Conservation (phyloP, 2,113 vertebrate species). For the Phalacrocorax brasilianus region DNA sequence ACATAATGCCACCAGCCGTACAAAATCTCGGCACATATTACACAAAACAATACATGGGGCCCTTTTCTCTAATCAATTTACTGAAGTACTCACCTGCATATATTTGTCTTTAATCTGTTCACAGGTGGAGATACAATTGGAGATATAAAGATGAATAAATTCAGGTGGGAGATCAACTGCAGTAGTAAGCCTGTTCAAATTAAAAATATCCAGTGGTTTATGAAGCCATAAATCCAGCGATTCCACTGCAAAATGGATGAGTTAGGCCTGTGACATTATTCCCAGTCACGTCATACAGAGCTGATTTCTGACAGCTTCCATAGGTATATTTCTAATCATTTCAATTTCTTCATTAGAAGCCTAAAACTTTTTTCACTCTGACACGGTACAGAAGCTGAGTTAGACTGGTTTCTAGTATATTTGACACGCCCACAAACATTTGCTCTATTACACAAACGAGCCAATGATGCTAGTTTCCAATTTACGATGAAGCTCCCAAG, state of each 20-base stretch:
- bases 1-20: not conserved
- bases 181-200: slow-evolving; percentile 87
- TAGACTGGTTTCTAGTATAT: not conserved
- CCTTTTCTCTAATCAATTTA: not conserved
- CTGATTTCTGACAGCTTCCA: not conserved
- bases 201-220: not conserved
- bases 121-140: slow-evolving; percentile 99
- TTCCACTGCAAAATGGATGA: not conserved
- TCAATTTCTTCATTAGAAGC: not conserved
- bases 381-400: not conserved
- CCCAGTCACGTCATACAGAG: not conserved
- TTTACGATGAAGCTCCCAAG: not conserved
- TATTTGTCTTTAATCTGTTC: slow-evolving; percentile 99
- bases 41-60: not conserved
- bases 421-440: not conserved
- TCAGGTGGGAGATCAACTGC: slow-evolving; percentile 97
- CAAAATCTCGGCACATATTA: not conserved
- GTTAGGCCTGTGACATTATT: not conserved
- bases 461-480: not conserved
- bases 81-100: slow-evolving; percentile 87
- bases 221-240: not conserved
- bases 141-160: slow-evolving; percentile 99
- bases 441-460: not conserved
- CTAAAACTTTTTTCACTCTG: not conserved
- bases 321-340: not conserved